phyloP scores from a whole-genome alignment of 2,113 vertebrate species.

The Myiopsitta monachus region DNA sequence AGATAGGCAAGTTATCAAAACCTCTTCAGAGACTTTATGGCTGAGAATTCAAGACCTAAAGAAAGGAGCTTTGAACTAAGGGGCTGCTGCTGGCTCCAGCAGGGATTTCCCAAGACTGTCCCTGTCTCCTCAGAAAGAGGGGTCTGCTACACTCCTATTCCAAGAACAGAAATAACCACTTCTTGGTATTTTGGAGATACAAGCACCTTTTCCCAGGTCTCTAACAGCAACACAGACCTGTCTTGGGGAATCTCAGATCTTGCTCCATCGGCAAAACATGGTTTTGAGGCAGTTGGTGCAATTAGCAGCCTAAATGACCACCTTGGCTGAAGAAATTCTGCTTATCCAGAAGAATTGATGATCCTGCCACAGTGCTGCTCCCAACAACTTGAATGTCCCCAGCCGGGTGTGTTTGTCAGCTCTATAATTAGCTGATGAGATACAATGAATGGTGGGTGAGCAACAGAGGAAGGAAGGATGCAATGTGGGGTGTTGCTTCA shows the following conservation, averaged over 20 bases:
- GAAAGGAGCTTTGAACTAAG: constrained; percentile 58
- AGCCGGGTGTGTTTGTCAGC: constrained; percentile 6
- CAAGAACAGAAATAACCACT: background rate
- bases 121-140: background rate
- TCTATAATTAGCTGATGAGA: background rate
- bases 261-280: background rate
- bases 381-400: background rate
- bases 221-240: background rate
- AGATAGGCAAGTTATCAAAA: constrained; percentile 63
- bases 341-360: background rate
- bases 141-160: background rate
- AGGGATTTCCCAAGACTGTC: constrained; percentile 37
- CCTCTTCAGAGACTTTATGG: constrained; percentile 54
- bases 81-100: constrained; percentile 39
- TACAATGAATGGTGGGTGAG: constrained; percentile 10
- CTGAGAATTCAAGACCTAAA: constrained; percentile 46
- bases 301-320: background rate
- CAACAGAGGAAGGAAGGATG: background rate
- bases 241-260: background rate
- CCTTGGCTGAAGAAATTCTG: background rate
- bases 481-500: background rate
- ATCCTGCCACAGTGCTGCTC: background rate
- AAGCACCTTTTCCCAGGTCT: background rate
- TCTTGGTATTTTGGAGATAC: background rate
- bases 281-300: background rate